Conservation (phyloP, 1,140 invertebrate species). For the Drosophila setifemur region DNA sequence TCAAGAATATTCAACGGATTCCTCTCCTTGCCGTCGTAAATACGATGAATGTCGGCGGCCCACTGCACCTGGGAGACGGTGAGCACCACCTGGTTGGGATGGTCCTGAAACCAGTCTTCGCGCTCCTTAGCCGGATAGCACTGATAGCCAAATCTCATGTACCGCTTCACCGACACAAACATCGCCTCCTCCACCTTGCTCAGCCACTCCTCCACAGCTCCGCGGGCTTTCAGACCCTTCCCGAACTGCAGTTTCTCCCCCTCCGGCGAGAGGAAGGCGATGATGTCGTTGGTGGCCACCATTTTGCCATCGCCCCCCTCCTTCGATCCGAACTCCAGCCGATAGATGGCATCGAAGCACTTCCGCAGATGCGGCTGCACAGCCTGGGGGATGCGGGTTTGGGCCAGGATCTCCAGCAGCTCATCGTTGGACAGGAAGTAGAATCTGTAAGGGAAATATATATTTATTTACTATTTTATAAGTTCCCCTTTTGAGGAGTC, state of each 20-base stretch:
- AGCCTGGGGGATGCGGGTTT: slow-evolving; percentile 92
- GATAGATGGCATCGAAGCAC: slow-evolving; percentile 93
- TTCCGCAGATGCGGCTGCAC: slow-evolving; percentile 94
- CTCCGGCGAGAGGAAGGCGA: slow-evolving; percentile 94
- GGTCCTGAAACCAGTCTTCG: slow-evolving; percentile 81
- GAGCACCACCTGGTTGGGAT: slow-evolving; percentile 86
- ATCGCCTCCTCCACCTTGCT: slow-evolving; percentile 93
- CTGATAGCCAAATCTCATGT: slow-evolving; percentile 87
- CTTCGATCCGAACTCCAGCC: slow-evolving; percentile 89
- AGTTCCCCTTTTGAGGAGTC: too few relatives aligned
- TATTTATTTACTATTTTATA: too few relatives aligned
- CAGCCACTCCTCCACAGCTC: slow-evolving; percentile 95
- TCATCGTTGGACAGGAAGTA: slow-evolving; percentile 98
- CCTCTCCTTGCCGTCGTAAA: slow-evolving; percentile 85
- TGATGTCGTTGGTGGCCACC: slow-evolving; percentile 89
- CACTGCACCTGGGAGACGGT: slow-evolving; percentile 94
- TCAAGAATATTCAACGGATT: slow-evolving; percentile 80
- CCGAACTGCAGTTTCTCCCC: slow-evolving; percentile 89
- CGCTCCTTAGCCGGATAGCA: slow-evolving; percentile 78
- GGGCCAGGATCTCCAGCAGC: slow-evolving; percentile 94
- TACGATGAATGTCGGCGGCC: slow-evolving; percentile 89
- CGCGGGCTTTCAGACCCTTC: slow-evolving; percentile 92
- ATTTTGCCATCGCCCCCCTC: slow-evolving; percentile 77
- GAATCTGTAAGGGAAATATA: slow-evolving; percentile 83
- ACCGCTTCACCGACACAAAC: slow-evolving; percentile 88